phyloP scores from a whole-genome alignment of 2,113 vertebrate genomes.

The Daphoenositta chrysoptera region DNA sequence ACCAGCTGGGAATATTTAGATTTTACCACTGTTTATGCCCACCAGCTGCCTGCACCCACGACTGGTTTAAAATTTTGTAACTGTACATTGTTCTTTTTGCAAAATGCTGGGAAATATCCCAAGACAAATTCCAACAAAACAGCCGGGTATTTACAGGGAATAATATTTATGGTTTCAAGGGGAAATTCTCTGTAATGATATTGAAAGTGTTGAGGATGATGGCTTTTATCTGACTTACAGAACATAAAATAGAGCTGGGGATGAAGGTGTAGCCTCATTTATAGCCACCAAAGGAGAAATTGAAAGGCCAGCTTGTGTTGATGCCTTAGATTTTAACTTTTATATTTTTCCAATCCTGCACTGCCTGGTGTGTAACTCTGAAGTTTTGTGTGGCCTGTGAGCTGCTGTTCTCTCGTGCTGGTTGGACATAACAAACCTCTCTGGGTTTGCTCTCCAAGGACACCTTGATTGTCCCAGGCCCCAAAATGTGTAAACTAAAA shows the following conservation, averaged over 20 bases:
- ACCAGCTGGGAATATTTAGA: neutral
- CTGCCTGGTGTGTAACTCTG: no score
- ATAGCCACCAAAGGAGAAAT: neutral
- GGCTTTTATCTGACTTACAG: neutral
- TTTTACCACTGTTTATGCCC: neutral
- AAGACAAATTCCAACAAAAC: neutral
- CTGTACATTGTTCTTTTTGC: neutral
- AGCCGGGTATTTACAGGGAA: neutral
- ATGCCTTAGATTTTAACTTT: no score
- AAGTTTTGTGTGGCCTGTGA: no score
- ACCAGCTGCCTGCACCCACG: neutral
- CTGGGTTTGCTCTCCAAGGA: no score
- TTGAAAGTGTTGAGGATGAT: neutral
- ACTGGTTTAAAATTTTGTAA: neutral
- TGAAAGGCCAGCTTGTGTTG: neutral
- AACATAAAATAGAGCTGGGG: neutral
- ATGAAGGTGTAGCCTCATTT: neutral
- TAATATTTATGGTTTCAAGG: neutral
- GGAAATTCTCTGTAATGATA: neutral
- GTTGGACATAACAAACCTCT: no score
- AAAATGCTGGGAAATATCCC: neutral
- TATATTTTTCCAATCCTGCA: no score
- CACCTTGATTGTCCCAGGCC: no score
- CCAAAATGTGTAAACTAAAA: no score
- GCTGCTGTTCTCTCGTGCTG: no score